A percentile compares a stretch with the other conserved stretches of the same genome.
Evolutionary conservation across 2,113 vertebrate genomes (phyloP).

Genomic region (Nothobranchius furzeri): DNA sequence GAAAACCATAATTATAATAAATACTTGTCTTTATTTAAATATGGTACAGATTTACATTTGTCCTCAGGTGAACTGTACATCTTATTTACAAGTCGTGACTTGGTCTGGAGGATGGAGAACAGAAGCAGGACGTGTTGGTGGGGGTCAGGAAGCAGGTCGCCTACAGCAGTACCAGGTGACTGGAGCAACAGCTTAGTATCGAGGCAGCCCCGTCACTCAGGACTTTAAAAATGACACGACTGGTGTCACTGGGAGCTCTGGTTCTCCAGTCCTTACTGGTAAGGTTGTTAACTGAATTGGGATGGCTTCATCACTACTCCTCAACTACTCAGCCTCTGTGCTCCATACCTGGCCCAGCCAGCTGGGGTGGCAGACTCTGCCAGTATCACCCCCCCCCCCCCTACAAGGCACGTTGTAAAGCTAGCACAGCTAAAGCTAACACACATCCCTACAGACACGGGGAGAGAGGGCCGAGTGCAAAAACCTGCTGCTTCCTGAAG

Average conservation of each 20-base stretch:
- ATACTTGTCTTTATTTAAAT: constrained; percentile 96
- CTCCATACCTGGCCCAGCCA: constrained; percentile 20
- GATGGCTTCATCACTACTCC: constrained; percentile 50
- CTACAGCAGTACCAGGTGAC: constrained; percentile 15
- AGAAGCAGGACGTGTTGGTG: constrained; percentile 8
- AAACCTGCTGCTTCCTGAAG: constrained; percentile 74
- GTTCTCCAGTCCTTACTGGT: neutral
- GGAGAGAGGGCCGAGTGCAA: constrained; percentile 70
- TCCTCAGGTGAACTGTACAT: constrained; percentile 79
- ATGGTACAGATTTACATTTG: constrained; percentile 89
- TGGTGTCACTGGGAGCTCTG: constrained; percentile 2
- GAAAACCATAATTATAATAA: constrained; percentile 75
- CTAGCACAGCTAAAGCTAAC: constrained; percentile 17
- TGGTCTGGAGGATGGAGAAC: constrained; percentile 3
- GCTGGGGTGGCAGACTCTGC: constrained; percentile 18
- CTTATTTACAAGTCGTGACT: constrained; percentile 42
- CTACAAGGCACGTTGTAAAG: constrained; percentile 87
- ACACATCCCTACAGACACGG: constrained; percentile 41
- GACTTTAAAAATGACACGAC: no score
- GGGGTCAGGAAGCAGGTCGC: constrained; percentile 21
- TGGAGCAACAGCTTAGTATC: constrained; percentile 38
- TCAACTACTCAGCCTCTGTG: constrained; percentile 37
- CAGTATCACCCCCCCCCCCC: constrained; percentile 72
- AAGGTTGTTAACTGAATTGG: constrained; percentile 32
- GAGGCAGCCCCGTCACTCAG: constrained; percentile 46